Evolutionary conservation across 2,797 vertebrate genomes (phyloP), one percentile per base, ranked within the genome.

Genomic region (Heterohyrax brucei): DNA sequence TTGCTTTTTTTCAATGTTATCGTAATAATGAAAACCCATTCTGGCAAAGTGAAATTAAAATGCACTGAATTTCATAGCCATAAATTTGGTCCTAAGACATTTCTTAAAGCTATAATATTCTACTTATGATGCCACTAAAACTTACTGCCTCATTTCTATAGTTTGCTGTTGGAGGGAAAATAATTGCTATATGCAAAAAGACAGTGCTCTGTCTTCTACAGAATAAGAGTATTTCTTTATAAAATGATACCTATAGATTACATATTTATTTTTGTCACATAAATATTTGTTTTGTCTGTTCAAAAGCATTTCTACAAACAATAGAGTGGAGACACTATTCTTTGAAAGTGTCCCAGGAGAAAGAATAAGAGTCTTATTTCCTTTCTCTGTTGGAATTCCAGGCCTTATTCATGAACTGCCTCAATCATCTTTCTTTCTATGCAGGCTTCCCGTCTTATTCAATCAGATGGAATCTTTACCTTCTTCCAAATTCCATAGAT

Each of bases 21-120:
- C 26, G 0, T 85, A 86, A 95, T 72, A 97, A 94, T 64, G 56
- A 79, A 97, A 93, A 75, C 78, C 30, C 59, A 90, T 97, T 97
- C 91, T 2, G 0, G 62, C 8, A 26, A 92, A 77, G 33, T 73
- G 28, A 96, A 98, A 96, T 97, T 94, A 97, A 94, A 97, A 96
- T 33, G 68, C n/a, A 61, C 78, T 18, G n/a, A 97, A 89, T 53
- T 62, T 30, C 0, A 4, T 48, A 68, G 30, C 30, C 75, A 90
- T 87, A 64, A 84, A 95, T 97, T 93, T 95, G 72, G 93, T 80
- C 79, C 46, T 30, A 50, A 85, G 75, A 86, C 70, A 91, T 91
- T 97, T 94, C 92, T 70, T 53, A n/a, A 97, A 79, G 84, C 89
- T 46, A 14, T 92, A 93, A 90, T 77, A 93, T 46, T 89, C n/a